These are phyloP conservation scores for Eueremaeus valkanovi DNA, from an alignment of 2,888 invertebrate species.

Conservation along the genomic window DNA sequence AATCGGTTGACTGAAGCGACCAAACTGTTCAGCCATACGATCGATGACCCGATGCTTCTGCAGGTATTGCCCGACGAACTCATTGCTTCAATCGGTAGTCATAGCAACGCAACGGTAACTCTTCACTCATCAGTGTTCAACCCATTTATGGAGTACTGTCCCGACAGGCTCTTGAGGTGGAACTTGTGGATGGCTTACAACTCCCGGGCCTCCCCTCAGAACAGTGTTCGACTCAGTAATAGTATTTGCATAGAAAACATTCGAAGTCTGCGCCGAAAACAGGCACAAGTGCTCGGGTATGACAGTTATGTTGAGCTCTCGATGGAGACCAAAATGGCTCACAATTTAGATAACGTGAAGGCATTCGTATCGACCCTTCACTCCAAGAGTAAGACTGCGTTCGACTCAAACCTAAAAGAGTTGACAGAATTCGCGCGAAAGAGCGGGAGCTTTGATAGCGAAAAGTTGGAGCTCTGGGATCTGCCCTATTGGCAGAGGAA, in stretches of 20 bases:
- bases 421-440: slow-evolving; percentile 44
- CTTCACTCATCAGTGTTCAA: slow-evolving; percentile 60
- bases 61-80: slow-evolving; percentile 70
- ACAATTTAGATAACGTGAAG: slow-evolving; percentile 66
- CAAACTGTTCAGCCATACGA: slow-evolving; percentile 63
- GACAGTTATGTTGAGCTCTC: slow-evolving; percentile 76
- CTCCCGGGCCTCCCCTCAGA: slow-evolving; percentile 64
- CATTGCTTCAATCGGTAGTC: slow-evolving; percentile 61
- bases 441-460: slow-evolving; percentile 25
- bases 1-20: slow-evolving; percentile 57
- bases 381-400: slow-evolving; percentile 59
- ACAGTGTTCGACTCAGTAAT: slow-evolving; percentile 59
- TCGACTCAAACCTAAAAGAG: slow-evolving; percentile 66
- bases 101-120: slow-evolving; percentile 79
- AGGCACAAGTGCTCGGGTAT: slow-evolving; percentile 74
- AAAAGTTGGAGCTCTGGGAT: slow-evolving; percentile 68
- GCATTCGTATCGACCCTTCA: slow-evolving; percentile 61
- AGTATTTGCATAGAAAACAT: slow-evolving; percentile 74
- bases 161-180: slow-evolving; percentile 70
- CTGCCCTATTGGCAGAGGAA: slow-evolving; percentile 75
- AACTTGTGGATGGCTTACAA: slow-evolving; percentile 78
- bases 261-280: slow-evolving; percentile 61
- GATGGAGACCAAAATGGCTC: slow-evolving; percentile 72
- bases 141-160: slow-evolving; percentile 78
- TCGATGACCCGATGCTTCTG: slow-evolving; percentile 64